Evolutionary conservation across 2,113 vertebrate genomes (phyloP), one percentile per base, ranked within the genome.

Genomic region (Onychostoma macrolepis): DNA sequence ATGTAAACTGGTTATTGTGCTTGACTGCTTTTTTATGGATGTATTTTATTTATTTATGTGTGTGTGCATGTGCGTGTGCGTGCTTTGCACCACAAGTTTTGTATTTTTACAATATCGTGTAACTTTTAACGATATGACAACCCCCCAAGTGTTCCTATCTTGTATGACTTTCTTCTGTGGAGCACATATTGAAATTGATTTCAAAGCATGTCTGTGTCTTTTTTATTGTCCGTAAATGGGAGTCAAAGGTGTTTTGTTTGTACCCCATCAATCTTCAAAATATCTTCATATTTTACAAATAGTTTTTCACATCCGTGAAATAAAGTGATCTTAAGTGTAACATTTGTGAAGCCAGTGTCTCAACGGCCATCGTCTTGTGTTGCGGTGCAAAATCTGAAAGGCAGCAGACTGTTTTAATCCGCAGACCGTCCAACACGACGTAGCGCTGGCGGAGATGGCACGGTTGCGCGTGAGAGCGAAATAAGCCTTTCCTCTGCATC

Each of bases 401-500:
- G 2, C 30, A 0, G 2, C 30, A 6, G 17, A 58, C 56, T 9
- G 1, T 36, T 61, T 33, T 82, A 48, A 48, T 69, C 63, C 28
- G 17, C 26, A 69, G 33, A 65, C 41, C 19, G 19, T 21, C 45
- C 26, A 3, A 45, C 80, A 11, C 38, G 8, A 74, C 67, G 28
- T 13, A 30, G 63, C 17, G 41, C 21, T 36, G 30, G 2, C 45
- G 12, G 43, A 36, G 45, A 38, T 12, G 19, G 26, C 53, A 80
- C 7, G 4, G 78, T 41, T n/a, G 53, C 26, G 33, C 15, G 24
- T 12, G 21, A 7, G 3, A 50, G 82, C 4, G 78, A 41, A 72
- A 80, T 36, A 41, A 86, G 85, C 53, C 26, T 80, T 56, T 71
- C 45, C 48, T 74, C 33, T 43, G 85, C 61, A 72, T 80, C 76